Conservation (phyloP, 2,888 invertebrate genomes). For the Drosophila suboccidentalis region DNA sequence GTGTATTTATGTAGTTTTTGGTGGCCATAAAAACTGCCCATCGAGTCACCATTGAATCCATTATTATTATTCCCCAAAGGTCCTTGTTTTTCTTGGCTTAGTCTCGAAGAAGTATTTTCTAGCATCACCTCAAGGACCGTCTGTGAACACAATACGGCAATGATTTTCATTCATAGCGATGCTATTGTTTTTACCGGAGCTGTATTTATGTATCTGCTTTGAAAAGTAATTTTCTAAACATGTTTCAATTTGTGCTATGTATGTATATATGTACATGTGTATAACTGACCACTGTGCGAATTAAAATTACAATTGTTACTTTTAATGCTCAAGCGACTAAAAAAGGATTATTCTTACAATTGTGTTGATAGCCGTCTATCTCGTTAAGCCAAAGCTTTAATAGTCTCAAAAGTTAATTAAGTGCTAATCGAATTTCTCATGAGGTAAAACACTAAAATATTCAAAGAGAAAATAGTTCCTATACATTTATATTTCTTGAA, state of each 20-base stretch:
- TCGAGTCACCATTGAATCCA: no score
- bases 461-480: no score
- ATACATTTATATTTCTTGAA: no score
- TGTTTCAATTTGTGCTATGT: background rate
- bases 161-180: no score
- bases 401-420: background rate
- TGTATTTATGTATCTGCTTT: background rate
- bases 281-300: background rate
- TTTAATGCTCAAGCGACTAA: constrained; percentile 10
- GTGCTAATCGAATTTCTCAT: background rate
- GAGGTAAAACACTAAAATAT: background rate
- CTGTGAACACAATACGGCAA: no score
- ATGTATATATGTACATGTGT: background rate
- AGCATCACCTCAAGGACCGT: no score
- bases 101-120: no score
- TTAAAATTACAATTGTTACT: constrained; percentile 7
- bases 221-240: background rate
- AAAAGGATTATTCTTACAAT: background rate
- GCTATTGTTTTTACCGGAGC: no score
- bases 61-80: no score
- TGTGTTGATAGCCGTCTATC: background rate
- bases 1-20: no score
- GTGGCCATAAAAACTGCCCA: no score
- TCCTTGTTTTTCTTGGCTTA: no score
- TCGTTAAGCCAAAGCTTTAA: background rate